Conservation (phyloP, 2,113 vertebrate species). For the western clawed frog (Xenopus tropicalis) region UCB_Xtro_10.0 CM004443.2:156339501-156340000, state of each 20-base stretch:
- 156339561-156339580: constrained; percentile 15
- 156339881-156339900: constrained; percentile 13
- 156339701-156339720: constrained; percentile 47
- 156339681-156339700: constrained; percentile 44
- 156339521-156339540: background rate
- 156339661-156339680: background rate
- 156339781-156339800: constrained; percentile 53
- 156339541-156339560: constrained; percentile 8
- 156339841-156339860: constrained; percentile 40
- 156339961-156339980: too few species aligned
- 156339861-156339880: constrained; percentile 44
- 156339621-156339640: constrained; percentile 1
- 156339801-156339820: constrained; percentile 63
- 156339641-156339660: constrained; percentile 4
- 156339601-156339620: background rate
- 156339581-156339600: constrained; percentile 10
- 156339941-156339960: background rate
- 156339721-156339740: constrained; percentile 47
- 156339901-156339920: background rate
- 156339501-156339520: background rate
- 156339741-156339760: constrained; percentile 58
- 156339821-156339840: constrained; percentile 47
- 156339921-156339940: background rate
- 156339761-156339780: constrained; percentile 71
- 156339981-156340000: too few species aligned